These are phyloP conservation scores for Ophion obscuratus DNA, from an alignment of 2,888 invertebrate genomes.

Conservation along the genomic window DNA sequence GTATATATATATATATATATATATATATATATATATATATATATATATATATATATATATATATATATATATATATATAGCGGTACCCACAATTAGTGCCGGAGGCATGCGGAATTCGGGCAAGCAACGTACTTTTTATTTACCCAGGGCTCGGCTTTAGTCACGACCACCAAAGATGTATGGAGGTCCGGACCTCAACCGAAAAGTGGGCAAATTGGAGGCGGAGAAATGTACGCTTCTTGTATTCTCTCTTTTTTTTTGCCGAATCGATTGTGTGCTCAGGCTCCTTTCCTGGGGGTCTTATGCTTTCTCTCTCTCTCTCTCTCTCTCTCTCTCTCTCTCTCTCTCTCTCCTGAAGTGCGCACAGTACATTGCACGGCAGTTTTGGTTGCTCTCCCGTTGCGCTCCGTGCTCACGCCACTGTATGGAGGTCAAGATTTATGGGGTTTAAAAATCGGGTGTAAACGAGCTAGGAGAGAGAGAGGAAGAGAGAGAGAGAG, in stretches of 20 bases:
- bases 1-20: too few relatives aligned
- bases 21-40: too few relatives aligned
- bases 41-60: too few relatives aligned
- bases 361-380: slow-evolving; percentile 47
- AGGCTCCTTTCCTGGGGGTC: slow-evolving; percentile 49
- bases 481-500: too few relatives aligned
- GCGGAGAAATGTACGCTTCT: slow-evolving; percentile 64
- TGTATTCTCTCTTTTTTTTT: slow-evolving; percentile 53
- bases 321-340: slow-evolving; percentile 11
- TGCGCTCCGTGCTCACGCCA: slow-evolving; percentile 42
- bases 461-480: slow-evolving; percentile 64
- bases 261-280: slow-evolving; percentile 66
- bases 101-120: slow-evolving; percentile 62
- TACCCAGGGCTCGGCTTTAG: slow-evolving; percentile 51
- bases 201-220: slow-evolving; percentile 68
- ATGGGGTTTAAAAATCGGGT: slow-evolving; percentile 68
- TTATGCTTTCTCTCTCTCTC: background rate
- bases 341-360: slow-evolving; percentile 1
- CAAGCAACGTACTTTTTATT: slow-evolving; percentile 66
- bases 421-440: slow-evolving; percentile 63
- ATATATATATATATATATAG: too few relatives aligned
- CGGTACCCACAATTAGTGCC: slow-evolving; percentile 65
- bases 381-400: slow-evolving; percentile 52
- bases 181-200: slow-evolving; percentile 55
- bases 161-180: slow-evolving; percentile 66